Base-by-base conservation (phyloP, 2,888 invertebrate species). In the Leucania comma region DNA sequence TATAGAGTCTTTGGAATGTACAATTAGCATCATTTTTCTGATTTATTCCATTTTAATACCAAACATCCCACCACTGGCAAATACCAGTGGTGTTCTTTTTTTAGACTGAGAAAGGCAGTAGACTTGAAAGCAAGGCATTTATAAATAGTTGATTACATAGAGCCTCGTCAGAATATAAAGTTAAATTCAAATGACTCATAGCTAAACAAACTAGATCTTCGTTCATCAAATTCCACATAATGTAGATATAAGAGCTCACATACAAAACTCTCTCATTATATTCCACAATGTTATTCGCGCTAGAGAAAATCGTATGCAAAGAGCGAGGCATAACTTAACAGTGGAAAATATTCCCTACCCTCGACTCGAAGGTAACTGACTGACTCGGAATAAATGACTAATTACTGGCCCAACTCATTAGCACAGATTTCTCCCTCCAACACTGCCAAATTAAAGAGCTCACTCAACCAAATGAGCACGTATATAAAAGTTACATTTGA, bases 331-430 rank as follows among this genome's bases (percentile, higher is more conserved):
- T 77, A 70, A 74, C 70, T 82, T 76, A 74, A 82, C 85, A 75
- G 70, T 50, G 78, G 73, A 74, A 85, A 82, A 80, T 85, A 70
- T 72, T 75, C 73, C 51, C 62, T 65, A 72, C 84, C 72, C 82
- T 66, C 61, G 50, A 74, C 70, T 74, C 68, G 67, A 85, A 81
- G 73, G 81, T 82, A 84, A 84, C 84, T 82, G 69, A 83, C 75
- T 86, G 81, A 86, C 85, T 83, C 80, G 72, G 76, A 86, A 84
- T 86, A 81, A 86, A 86, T 86, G 86, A 84, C 86, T 86, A 86
- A 86, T 86, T 86, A 85, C 82, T 60, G 77, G 68, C 77, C 84
- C 77, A 72, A 84, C 86, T 86, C 86, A 86, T 86, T 86, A 86
- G 83, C 84, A 77, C 80, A 78, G 85, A 83, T 85, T 85, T 64